Base-by-base conservation (phyloP, 2,797 vertebrate species). In the Taenioides sp. region DNA sequence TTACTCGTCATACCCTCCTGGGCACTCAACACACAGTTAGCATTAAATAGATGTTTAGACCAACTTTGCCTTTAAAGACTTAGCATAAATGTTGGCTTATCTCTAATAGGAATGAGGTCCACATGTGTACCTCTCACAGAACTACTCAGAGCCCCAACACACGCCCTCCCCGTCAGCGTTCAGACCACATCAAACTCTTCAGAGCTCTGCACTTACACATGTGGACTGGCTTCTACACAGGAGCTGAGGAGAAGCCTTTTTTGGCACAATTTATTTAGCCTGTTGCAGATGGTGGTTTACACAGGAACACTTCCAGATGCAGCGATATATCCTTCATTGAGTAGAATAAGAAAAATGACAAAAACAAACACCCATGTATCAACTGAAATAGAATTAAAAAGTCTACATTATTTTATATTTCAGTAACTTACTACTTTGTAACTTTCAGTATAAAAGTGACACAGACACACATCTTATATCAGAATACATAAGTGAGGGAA, bases 301-400 rank as follows among this genome's bases (percentile, higher is more conserved):
- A n/a, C 54, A 40, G 77, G 77, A 89, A 84, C 43, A 75, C 69
- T 86, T 92, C 84, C 89, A 92, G 85, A 89, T 85, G 86, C 75
- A 75, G 77, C 68, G 20, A 61, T 47, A 75, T 37, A 61, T 64
- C 69, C 62, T 72, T 69, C 10, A 58, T 75, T 23, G 47, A 50
- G 65, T 54, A 71, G 50, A 47, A 52, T 76, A 62, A 74, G 66
- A 73, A 73, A 69, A 69, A 66, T 27, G n/a, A 27, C 4, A 28
- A 54, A 27, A 37, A 37, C 71, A 47, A 37, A 40, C 10, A 23
- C 61, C 22, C n/a, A 16, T 28, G 23, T 12, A 57, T 57, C n/a
- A 23, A 23, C 54, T 23, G 22, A 23, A 12, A 54, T 22, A 20
- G 7, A 54, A 54, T 54, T 54, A n/a, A n/a, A 52, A 52, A 20